Evolutionary conservation across 2,888 invertebrate species (phyloP), one percentile per base, ranked within the genome.

Genomic region (Trachelus stipa): DNA sequence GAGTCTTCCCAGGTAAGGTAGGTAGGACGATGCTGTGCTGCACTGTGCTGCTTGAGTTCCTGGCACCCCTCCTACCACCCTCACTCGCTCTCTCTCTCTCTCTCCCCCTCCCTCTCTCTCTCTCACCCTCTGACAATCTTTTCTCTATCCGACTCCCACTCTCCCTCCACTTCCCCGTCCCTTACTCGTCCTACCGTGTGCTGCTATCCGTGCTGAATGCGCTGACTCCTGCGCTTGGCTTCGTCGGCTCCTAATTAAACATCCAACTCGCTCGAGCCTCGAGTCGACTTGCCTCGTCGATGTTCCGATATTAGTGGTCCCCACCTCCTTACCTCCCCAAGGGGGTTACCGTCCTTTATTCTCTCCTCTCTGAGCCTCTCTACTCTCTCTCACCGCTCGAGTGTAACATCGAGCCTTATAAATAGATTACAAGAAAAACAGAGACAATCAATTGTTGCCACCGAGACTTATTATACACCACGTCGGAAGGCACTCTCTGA

Each of bases 171-270:
- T 76, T 68, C 30, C 56, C 73, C 73, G 69, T 76, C 71, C 33
- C 33, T 12, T 30, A 12, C 71, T 71, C 15, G 68, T 71, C 40
- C 75, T 77, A 69, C 78, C 79, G 80, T 81, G 81, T 79, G 79
- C 74, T 78, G 76, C 79, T 35, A 35, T 23, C 56, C 74, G 33
- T 80, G 77, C 82, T 80, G 77, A 78, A 77, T 80, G 80, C 77
- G 77, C 76, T 83, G 80, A 34, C 78, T 84, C 83, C 84, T 79
- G 81, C 37, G 82, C 82, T 82, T 84, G 85, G 85, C 85, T 87
- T 86, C 86, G 86, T 86, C 88, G 87, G 87, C 89, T 90, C 91
- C 91, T 91, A 91, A 91, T 91, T 91, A 91, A 91, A 91, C 91
- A 91, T 90, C 91, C 88, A 90, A 85, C 88, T 87, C 85, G 87